These are phyloP conservation scores for Eueides isabella DNA, from an alignment of 1,140 invertebrate species.

Conservation along the genomic window DNA sequence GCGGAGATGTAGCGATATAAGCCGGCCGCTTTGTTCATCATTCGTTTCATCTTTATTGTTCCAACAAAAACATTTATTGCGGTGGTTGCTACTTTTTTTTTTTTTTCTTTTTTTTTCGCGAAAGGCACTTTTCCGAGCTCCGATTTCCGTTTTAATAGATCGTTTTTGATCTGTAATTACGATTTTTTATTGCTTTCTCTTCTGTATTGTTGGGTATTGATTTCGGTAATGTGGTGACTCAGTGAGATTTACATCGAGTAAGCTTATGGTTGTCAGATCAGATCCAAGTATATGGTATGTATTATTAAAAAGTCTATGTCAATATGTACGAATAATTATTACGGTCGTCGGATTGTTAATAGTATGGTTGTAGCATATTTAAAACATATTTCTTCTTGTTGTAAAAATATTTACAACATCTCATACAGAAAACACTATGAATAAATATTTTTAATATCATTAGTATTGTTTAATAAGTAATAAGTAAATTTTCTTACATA, in stretches of 20 bases:
- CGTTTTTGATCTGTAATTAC: slow-evolving; percentile 15
- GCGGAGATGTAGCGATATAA: slow-evolving; percentile 46
- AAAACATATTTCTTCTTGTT: too few species aligned
- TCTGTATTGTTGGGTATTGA: slow-evolving; percentile 16
- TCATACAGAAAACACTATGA: too few species aligned
- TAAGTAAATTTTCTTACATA: too few species aligned
- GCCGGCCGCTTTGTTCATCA: slow-evolving; percentile 37
- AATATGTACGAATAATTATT: too few species aligned
- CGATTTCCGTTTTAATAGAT: slow-evolving; percentile 22
- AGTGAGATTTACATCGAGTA: background rate
- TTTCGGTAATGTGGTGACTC: background rate
- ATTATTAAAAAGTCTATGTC: too few species aligned
- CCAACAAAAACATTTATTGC: slow-evolving; percentile 39
- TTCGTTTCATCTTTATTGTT: slow-evolving; percentile 44
- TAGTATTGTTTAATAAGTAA: too few species aligned
- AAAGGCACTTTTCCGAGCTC: background rate
- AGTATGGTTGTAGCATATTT: too few species aligned
- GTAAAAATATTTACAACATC: too few species aligned
- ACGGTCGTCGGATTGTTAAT: too few species aligned
- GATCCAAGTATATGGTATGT: background rate
- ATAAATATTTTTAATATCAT: too few species aligned
- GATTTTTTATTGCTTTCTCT: slow-evolving; percentile 11
- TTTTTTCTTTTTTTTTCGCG: slow-evolving; percentile 12
- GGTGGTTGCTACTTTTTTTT: slow-evolving; percentile 10
- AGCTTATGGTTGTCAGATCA: background rate